phyloP scores from a whole-genome alignment of 1,140 invertebrate species.

The Drosophila leontia region DNA sequence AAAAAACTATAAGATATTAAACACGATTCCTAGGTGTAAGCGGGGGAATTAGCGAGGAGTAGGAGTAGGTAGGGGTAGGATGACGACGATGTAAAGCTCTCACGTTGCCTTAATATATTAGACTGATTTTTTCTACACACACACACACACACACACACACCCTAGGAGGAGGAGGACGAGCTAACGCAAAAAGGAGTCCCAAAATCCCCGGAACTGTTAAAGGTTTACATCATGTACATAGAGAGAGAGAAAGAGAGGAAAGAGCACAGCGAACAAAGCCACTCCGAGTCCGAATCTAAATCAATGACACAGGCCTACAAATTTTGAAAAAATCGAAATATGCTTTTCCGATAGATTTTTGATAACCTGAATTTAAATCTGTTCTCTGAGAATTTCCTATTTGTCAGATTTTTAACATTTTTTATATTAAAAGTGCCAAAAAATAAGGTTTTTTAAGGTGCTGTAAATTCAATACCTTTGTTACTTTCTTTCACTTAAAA shows the following conservation, averaged over 20 bases:
- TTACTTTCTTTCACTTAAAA: too few relatives aligned
- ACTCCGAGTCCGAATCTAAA: conserved; percentile 30
- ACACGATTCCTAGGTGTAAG: conserved; percentile 53
- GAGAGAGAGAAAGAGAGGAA: conserved; percentile 4
- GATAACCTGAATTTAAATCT: too few relatives aligned
- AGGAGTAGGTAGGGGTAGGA: conserved; percentile 15
- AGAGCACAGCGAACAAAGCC: conserved; percentile 34
- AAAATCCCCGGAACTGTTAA: conserved; percentile 22
- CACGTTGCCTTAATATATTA: conserved; percentile 85
- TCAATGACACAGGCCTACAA: not conserved
- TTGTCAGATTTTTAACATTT: too few relatives aligned
- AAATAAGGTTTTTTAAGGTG: too few relatives aligned
- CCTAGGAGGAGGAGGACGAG: conserved; percentile 24
- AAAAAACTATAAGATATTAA: conserved; percentile 29
- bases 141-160: conserved; percentile 15
- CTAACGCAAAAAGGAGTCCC: conserved; percentile 16
- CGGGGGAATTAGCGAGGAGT: conserved; percentile 2
- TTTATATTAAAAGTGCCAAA: too few relatives aligned
- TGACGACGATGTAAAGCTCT: conserved; percentile 76
- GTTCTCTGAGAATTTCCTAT: too few relatives aligned
- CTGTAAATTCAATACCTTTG: too few relatives aligned
- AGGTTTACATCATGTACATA: conserved; percentile 42
- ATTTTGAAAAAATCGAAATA: too few relatives aligned
- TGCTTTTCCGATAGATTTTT: too few relatives aligned
- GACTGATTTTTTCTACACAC: conserved; percentile 84